A percentile compares a stretch with the other conserved stretches of the same genome.
phyloP scores from a whole-genome alignment of 2,888 invertebrate genomes.

The Troides helena region DNA sequence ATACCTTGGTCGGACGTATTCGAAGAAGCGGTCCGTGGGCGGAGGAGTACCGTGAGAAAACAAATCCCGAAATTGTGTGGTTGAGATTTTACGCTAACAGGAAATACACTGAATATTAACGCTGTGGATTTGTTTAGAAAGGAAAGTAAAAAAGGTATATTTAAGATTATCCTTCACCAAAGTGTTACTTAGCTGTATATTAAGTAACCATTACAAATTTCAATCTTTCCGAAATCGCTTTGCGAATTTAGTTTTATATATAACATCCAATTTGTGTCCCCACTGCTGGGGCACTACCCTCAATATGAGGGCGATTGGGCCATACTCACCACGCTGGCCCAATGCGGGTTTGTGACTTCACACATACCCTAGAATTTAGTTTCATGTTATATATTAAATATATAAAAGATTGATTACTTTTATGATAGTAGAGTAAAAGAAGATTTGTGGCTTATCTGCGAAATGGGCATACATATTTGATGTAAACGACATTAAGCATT shows the following conservation, averaged over 20 bases:
- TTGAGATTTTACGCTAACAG: slow-evolving; percentile 51
- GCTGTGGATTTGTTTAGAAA: slow-evolving; percentile 10
- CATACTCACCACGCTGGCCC: too few relatives aligned
- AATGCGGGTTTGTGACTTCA: too few relatives aligned
- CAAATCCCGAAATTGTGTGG: slow-evolving; percentile 59
- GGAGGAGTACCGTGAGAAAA: slow-evolving; percentile 69
- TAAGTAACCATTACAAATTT: neutral
- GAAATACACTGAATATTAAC: slow-evolving; percentile 40
- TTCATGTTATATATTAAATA: neutral
- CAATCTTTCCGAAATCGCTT: neutral
- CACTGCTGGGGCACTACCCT: too few relatives aligned
- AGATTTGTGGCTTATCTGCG: too few relatives aligned
- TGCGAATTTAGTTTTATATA: neutral
- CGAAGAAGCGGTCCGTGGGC: slow-evolving; percentile 62
- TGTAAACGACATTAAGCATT: too few relatives aligned
- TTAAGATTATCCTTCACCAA: neutral
- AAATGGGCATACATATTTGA: too few relatives aligned
- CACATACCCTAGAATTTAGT: neutral
- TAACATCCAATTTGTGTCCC: too few relatives aligned
- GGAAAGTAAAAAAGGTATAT: neutral
- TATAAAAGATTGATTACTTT: too few relatives aligned
- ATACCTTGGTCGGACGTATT: slow-evolving; percentile 65
- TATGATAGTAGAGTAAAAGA: too few relatives aligned
- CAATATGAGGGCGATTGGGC: too few relatives aligned
- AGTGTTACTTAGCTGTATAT: neutral